Conservation (phyloP, 1,140 invertebrate species). For the Muscidifurax raptorellus region DNA sequence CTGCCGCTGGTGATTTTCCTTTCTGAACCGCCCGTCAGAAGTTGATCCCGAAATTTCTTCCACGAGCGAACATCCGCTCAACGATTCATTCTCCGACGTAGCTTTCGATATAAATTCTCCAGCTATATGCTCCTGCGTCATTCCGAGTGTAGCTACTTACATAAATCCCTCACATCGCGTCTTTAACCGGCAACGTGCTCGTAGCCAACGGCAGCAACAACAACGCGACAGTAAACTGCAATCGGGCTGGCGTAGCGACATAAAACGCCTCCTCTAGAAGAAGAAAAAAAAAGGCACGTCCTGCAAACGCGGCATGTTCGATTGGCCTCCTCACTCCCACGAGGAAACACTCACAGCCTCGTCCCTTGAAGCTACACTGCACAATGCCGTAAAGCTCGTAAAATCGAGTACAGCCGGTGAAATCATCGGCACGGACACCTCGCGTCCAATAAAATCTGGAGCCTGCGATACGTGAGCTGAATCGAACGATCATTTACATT, state of each 20-base stretch:
- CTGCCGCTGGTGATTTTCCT: neutral
- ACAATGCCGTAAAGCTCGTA: neutral
- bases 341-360: neutral
- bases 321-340: neutral
- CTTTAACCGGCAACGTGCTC: neutral
- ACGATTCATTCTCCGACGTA: too few species aligned
- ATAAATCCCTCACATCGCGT: too few species aligned
- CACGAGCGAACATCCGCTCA: too few species aligned
- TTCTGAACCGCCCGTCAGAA: too few species aligned
- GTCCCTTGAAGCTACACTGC: neutral
- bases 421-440: neutral
- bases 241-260: neutral
- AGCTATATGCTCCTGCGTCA: neutral
- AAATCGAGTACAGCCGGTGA: neutral
- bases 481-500: conserved; percentile 7
- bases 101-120: too few species aligned
- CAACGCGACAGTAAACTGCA: neutral
- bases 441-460: neutral
- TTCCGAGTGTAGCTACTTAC: neutral
- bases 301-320: neutral
- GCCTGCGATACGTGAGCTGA: neutral
- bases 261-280: neutral
- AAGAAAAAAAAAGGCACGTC: neutral
- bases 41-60: too few species aligned
- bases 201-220: neutral